phyloP scores from a whole-genome alignment of 1,140 invertebrate species.

The Hormaphis cornu region DNA sequence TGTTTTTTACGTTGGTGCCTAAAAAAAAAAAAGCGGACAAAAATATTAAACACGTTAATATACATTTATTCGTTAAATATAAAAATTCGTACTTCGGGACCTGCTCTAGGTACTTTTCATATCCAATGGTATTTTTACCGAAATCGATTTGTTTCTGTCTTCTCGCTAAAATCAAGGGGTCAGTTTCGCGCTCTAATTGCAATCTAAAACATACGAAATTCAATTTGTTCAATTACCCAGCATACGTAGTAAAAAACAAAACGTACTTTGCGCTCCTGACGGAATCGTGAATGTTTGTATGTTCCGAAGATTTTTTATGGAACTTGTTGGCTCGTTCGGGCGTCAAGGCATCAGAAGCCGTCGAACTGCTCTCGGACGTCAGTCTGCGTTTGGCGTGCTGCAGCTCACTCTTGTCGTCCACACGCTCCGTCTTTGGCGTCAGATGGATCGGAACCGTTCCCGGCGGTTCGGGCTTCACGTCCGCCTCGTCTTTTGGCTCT shows the following conservation, averaged over 20 bases:
- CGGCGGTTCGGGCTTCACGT: not conserved
- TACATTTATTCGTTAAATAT: slow-evolving; percentile 5
- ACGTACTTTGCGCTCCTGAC: slow-evolving; percentile 1
- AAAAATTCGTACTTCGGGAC: slow-evolving; percentile 59
- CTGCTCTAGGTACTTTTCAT: slow-evolving; percentile 62
- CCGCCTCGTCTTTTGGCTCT: not conserved
- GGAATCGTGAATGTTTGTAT: not conserved
- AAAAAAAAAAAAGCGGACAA: slow-evolving; percentile 37
- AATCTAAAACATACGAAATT: too few species aligned
- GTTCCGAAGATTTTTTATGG: not conserved
- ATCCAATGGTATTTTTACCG: slow-evolving; percentile 85
- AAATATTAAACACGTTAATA: slow-evolving; percentile 1
- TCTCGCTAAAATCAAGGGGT: slow-evolving; percentile 59
- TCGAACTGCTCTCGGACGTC: not conserved
- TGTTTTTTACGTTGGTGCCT: slow-evolving; percentile 56
- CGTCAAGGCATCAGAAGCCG: not conserved
- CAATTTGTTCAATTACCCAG: not conserved
- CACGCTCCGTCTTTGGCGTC: not conserved
- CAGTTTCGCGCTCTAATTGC: slow-evolving; percentile 54
- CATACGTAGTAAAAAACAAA: not conserved
- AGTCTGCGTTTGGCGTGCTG: slow-evolving; percentile 14
- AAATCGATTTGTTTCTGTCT: slow-evolving; percentile 90
- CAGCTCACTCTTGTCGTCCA: not conserved
- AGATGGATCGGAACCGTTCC: too few species aligned
- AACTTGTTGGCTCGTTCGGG: not conserved